Conservation (phyloP, 1,140 invertebrate genomes). For the Drosophila sturtevanti region DNA sequence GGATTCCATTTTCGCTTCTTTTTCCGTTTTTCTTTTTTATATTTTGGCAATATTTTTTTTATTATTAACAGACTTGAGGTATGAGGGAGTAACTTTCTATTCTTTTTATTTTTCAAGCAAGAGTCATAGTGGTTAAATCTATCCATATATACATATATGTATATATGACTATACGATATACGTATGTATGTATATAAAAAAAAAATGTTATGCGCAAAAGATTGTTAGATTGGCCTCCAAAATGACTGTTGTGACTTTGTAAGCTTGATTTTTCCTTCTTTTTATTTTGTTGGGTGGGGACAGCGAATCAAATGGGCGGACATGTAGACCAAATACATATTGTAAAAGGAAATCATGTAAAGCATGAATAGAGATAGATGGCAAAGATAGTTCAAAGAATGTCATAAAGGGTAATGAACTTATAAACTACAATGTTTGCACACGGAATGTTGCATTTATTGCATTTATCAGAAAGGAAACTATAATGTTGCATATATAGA, state of each 20-base stretch:
- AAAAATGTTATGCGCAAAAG: conserved; percentile 46
- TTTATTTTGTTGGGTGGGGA: too few species aligned
- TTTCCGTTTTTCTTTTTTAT: conserved; percentile 11
- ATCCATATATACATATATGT: background rate
- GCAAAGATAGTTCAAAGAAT: background rate
- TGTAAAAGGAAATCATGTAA: conserved; percentile 5
- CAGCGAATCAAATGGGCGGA: background rate
- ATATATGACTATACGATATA: background rate
- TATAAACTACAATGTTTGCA: background rate
- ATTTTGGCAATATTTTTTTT: conserved; percentile 35
- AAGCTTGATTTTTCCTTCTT: too few species aligned
- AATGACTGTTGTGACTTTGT: conserved; percentile 18
- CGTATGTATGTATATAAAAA: conserved; percentile 36
- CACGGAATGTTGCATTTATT: background rate
- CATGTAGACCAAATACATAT: conserved; percentile 6
- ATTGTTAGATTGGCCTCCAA: conserved; percentile 42
- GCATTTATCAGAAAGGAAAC: background rate
- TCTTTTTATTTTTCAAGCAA: conserved; percentile 38
- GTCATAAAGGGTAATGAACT: conserved; percentile 2
- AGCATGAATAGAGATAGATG: background rate
- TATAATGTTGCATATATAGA: too few species aligned
- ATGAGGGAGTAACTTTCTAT: conserved; percentile 35
- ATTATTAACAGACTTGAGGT: conserved; percentile 12
- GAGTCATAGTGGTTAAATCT: conserved; percentile 15
- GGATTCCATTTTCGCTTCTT: background rate